Percentiles rank a stretch among this genome's conserved stretches.
These are phyloP conservation scores for Rhabdomys dilectus DNA, from an alignment of 2,113 vertebrate species.

Conservation along the genomic window DNA sequence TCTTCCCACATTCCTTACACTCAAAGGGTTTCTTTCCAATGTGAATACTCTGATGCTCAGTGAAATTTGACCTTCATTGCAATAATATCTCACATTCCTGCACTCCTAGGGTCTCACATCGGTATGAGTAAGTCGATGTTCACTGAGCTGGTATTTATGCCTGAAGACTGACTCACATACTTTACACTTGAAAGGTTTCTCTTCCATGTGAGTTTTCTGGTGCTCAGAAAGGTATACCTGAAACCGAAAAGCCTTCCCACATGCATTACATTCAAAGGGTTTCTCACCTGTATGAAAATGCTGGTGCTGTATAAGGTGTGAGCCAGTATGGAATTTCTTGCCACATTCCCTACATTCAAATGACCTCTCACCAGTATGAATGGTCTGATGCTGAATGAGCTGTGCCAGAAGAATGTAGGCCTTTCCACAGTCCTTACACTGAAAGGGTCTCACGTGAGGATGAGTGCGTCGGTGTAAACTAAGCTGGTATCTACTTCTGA, in stretches of 20 bases:
- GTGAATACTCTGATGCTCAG: not conserved
- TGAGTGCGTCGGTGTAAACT: not conserved
- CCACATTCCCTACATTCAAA: not conserved
- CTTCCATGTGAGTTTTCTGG: not conserved
- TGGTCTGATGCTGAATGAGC: not conserved
- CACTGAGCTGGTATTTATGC: not conserved
- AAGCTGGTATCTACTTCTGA: not conserved
- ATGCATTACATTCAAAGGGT: not conserved
- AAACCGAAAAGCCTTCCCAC: not conserved
- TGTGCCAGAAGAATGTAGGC: not conserved
- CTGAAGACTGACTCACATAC: not conserved
- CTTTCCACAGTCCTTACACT: conserved; percentile 63
- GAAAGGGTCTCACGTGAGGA: not conserved
- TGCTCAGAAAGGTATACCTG: not conserved
- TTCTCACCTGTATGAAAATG: not conserved
- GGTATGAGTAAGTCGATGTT: not conserved
- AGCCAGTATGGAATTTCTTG: not conserved
- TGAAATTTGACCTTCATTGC: too few species aligned
- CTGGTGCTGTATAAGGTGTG: not conserved
- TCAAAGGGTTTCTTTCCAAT: not conserved
- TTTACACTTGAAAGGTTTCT: not conserved
- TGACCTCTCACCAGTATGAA: not conserved
- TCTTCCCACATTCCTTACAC: conserved; percentile 11
- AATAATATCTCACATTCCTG: not conserved
- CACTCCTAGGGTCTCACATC: not conserved